phyloP scores from a whole-genome alignment of 2,888 invertebrate species.

The Plebejus argus region DNA sequence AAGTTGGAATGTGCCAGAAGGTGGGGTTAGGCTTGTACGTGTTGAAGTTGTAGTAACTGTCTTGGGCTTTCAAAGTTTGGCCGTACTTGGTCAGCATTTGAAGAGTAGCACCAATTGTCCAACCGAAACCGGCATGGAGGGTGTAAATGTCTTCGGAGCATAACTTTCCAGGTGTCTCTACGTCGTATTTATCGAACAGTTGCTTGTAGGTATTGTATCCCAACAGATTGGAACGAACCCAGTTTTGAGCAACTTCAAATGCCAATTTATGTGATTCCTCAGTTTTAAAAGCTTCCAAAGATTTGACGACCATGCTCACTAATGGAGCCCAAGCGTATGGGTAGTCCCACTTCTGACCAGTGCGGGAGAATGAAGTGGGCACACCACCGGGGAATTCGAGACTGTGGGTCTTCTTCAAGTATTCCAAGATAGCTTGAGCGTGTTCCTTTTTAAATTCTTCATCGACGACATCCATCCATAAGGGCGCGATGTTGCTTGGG shows the following conservation, averaged over 20 bases:
- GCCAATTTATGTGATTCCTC: conserved; percentile 82
- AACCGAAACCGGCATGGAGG: conserved; percentile 89
- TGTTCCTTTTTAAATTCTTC: conserved; percentile 55
- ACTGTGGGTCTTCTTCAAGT: conserved; percentile 71
- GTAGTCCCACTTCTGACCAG: conserved; percentile 90
- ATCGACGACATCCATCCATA: conserved; percentile 85
- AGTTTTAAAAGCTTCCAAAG: conserved; percentile 82
- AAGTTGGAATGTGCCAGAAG: conserved; percentile 17
- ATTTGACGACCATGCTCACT: conserved; percentile 87
- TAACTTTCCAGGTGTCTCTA: conserved; percentile 82
- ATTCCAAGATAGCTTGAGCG: conserved; percentile 76
- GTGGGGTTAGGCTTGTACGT: not conserved
- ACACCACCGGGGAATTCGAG: conserved; percentile 84
- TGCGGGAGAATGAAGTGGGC: conserved; percentile 84
- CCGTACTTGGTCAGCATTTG: conserved; percentile 31
- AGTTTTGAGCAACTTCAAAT: conserved; percentile 82
- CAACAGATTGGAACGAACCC: conserved; percentile 86
- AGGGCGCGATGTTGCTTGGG: conserved; percentile 86
- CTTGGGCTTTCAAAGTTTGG: conserved; percentile 23
- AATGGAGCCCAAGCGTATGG: conserved; percentile 94
- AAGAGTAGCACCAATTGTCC: conserved; percentile 84
- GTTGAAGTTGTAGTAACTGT: conserved; percentile 23
- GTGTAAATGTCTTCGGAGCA: conserved; percentile 89
- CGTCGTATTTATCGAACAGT: conserved; percentile 88
- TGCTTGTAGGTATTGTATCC: conserved; percentile 77